These are phyloP conservation scores for Umimayanthus kanabou DNA, from an alignment of 92 coral and sea anemone species.

Conservation along the genomic window DNA sequence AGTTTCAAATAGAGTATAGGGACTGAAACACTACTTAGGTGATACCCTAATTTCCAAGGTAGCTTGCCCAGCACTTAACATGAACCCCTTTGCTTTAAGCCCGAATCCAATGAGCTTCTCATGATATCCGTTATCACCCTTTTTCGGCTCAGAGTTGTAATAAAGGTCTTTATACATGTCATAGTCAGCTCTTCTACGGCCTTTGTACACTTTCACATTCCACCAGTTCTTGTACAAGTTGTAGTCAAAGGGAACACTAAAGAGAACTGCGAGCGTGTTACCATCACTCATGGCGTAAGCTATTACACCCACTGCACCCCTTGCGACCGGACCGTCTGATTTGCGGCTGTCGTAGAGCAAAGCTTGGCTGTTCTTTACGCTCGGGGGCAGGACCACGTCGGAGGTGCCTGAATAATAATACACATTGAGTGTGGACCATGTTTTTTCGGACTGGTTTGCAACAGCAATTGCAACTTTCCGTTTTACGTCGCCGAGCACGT, in stretches of 20 bases:
- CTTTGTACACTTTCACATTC: conserved; percentile 53
- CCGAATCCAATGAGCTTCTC: conserved; percentile 27
- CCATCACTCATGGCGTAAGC: conserved; percentile 46
- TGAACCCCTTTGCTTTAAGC: conserved; percentile 35
- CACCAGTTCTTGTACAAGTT: conserved; percentile 58
- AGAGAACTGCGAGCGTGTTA: conserved; percentile 54
- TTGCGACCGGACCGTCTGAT: conserved; percentile 49
- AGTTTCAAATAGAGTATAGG: no score
- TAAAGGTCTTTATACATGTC: conserved; percentile 48
- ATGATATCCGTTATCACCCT: conserved; percentile 37
- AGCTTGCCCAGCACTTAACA: conserved; percentile 44
- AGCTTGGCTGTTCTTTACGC: conserved; percentile 21
- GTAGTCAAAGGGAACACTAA: conserved; percentile 60
- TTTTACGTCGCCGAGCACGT: conserved; percentile 14
- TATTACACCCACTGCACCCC: conserved; percentile 56
- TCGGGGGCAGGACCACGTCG: conserved; percentile 25
- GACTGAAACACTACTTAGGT: not conserved
- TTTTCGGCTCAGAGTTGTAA: conserved; percentile 27
- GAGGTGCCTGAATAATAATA: conserved; percentile 51
- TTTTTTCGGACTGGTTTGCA: conserved; percentile 22
- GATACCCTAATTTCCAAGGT: not conserved
- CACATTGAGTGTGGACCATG: conserved; percentile 38
- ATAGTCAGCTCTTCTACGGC: conserved; percentile 36
- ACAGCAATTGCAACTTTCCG: conserved; percentile 54
- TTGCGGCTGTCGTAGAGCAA: conserved; percentile 49